Evolutionary conservation across 1,140 invertebrate species (phyloP), one percentile per base, ranked within the genome.

Genomic region (Penaeus chinensis): DNA sequence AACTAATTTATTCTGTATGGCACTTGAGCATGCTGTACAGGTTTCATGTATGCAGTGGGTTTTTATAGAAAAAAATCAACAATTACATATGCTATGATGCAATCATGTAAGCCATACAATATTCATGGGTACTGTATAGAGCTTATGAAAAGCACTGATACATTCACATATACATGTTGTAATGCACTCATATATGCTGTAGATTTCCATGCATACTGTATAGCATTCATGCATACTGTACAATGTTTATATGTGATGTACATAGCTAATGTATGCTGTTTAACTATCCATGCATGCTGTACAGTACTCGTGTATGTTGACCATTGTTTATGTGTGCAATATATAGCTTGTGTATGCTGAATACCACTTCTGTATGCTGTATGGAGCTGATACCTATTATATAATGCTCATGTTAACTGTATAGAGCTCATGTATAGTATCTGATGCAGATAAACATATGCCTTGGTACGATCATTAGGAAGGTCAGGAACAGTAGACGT

Each of bases 291-390:
- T 62, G 80, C 63, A 74, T 76, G 71, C 86, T 87, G 80, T 82
- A 82, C 77, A 82, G 74, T 66, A 81, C 80, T 87, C 61, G 77
- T 82, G 85, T 87, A 76, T 82, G 85, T 61, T 87, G 54, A 42
- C 82, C 77, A 82, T 47, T 78, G 80, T 69, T 78, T 74, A 82
- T 83, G 32, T 82, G 82, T 87, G 80, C 80, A 63, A n/a, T 60
- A 87, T 82, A 83, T 32, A 76, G 86, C 86, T 87, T 81, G 65
- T 87, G 71, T 82, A 77, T 69, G 86, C 71, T 54, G 69, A 47
- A 65, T 78, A 62, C 71, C 32, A 83, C 80, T 76, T 69, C 82
- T 83, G 80, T 76, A 76, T 81, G 63, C 65, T 62, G 47, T 82
- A 76, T 76, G 79, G 54, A 82, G 60, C 79, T 65, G 66, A 82